Percentiles rank a stretch among this genome's conserved stretches.
Evolutionary conservation across 2,888 invertebrate genomes (phyloP).

Genomic region (Andricus curvator): DNA sequence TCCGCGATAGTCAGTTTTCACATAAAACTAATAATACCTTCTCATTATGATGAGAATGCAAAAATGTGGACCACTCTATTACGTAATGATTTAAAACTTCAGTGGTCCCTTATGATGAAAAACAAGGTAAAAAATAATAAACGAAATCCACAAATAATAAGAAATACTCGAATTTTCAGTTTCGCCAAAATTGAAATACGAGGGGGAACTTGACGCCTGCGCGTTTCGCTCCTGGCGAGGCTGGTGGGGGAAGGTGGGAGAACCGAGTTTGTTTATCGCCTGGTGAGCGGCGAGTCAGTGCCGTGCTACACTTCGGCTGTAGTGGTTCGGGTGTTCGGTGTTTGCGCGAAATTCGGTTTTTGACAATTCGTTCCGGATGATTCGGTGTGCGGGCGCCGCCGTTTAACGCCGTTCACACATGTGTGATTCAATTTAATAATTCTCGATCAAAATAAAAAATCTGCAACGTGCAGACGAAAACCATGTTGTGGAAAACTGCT

Average conservation of each 20-base stretch:
- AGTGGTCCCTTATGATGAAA: too few species aligned
- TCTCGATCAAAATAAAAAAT: constrained; percentile 12
- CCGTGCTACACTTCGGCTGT: constrained; percentile 70
- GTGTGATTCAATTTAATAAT: constrained; percentile 45
- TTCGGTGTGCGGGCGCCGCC: constrained; percentile 35
- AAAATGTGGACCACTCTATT: too few species aligned
- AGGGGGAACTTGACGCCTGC: constrained; percentile 40
- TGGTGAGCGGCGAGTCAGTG: constrained; percentile 71
- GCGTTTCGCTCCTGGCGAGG: constrained; percentile 43
- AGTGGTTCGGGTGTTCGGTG: constrained; percentile 63
- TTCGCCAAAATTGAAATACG: background rate
- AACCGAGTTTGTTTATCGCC: constrained; percentile 76
- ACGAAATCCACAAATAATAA: background rate
- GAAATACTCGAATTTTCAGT: background rate
- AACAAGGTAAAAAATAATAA: background rate
- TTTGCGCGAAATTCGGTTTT: constrained; percentile 23
- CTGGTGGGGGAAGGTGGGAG: constrained; percentile 61
- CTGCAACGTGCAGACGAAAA: constrained; percentile 21
- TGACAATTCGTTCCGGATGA: constrained; percentile 12
- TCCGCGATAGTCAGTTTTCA: too few species aligned
- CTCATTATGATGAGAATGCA: too few species aligned
- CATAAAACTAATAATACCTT: too few species aligned
- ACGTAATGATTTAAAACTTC: too few species aligned
- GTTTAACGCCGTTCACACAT: constrained; percentile 39
- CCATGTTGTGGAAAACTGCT: constrained; percentile 44